Percentiles rank a stretch among this genome's conserved stretches.
Conservation (phyloP, 2,888 invertebrate species). For the Napeogenes sylphis region DNA sequence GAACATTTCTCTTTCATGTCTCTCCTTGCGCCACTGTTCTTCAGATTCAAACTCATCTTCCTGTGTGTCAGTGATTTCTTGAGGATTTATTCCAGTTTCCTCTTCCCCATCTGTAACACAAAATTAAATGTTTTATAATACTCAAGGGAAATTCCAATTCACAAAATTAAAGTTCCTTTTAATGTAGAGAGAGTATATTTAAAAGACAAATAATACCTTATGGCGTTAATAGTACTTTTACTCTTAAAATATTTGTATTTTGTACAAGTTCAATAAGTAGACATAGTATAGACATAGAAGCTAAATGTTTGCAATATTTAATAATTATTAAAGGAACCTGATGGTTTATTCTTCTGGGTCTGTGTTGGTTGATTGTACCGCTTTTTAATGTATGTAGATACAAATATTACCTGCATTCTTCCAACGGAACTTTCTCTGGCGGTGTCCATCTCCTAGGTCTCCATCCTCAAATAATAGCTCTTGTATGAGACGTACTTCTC, state of each 20-base stretch:
- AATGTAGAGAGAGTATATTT: background rate
- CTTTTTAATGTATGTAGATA: too few relatives aligned
- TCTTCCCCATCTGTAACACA: slow-evolving; percentile 54
- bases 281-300: too few relatives aligned
- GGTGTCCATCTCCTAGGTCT: slow-evolving; percentile 87
- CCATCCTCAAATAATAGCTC: slow-evolving; percentile 94
- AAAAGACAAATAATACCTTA: background rate
- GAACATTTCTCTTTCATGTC: slow-evolving; percentile 88
- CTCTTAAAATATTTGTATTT: too few relatives aligned
- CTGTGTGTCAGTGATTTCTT: slow-evolving; percentile 61
- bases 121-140: background rate
- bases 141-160: background rate
- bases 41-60: slow-evolving; percentile 86
- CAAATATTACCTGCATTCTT: slow-evolving; percentile 80
- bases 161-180: background rate
- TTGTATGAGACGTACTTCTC: slow-evolving; percentile 89
- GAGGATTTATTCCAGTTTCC: slow-evolving; percentile 44
- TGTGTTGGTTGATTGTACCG: too few relatives aligned
- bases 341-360: too few relatives aligned
- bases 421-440: slow-evolving; percentile 92
- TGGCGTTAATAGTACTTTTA: too few relatives aligned
- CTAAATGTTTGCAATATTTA: too few relatives aligned
- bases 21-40: slow-evolving; percentile 86
- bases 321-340: too few relatives aligned
- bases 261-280: too few relatives aligned